Base-by-base conservation (phyloP, 2,113 vertebrate species). In the Urocolius indicus region DNA sequence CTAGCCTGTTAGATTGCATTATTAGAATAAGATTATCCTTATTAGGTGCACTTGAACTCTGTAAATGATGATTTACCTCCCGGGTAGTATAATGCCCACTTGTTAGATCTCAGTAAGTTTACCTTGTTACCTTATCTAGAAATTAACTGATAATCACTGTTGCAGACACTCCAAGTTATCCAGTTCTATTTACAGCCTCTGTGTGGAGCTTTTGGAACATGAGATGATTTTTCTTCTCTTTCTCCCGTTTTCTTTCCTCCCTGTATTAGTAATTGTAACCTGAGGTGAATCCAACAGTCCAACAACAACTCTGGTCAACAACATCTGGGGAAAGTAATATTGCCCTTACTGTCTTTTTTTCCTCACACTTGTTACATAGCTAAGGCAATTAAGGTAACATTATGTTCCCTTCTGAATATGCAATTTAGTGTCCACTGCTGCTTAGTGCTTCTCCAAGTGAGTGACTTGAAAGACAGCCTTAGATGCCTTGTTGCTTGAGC, bases 141-240 rank as follows among this genome's bases (percentile, higher is more conserved):
- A 93, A 78, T 94, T 8, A 69, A 6, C 43, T 83, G 48, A 51
- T 72, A 46, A 34, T 74, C 24, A 29, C 26, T 74, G 3, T 26
- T 85, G 34, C 55, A 74, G 71, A 43, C 71, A 15, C 73, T 90
- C 68, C 72, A 58, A 21, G 52, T 80, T 72, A 75, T 74, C 93
- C 65, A 91, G 41, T 95, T 93, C 92, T 95, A 82, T 32, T 68
- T 92, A 34, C 38, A 71, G 83, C 94, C 88, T 97, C 94, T 95
- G 87, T 91, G 93, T 95, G 92, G 93, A 95, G 93, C 96, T 95
- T 97, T 95, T 94, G 86, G 86, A 96, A 90, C 75, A 32, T 43
- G 46, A 27, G 49, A 95, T 10, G 43, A 63, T 83, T 76, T 95
- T 79, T 59, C 16, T 71, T 32, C 41, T n/a, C 46, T 67, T 79